Evolutionary conservation across 2,888 invertebrate species (phyloP).

Genomic region (Pseudococcus longispinus): DNA sequence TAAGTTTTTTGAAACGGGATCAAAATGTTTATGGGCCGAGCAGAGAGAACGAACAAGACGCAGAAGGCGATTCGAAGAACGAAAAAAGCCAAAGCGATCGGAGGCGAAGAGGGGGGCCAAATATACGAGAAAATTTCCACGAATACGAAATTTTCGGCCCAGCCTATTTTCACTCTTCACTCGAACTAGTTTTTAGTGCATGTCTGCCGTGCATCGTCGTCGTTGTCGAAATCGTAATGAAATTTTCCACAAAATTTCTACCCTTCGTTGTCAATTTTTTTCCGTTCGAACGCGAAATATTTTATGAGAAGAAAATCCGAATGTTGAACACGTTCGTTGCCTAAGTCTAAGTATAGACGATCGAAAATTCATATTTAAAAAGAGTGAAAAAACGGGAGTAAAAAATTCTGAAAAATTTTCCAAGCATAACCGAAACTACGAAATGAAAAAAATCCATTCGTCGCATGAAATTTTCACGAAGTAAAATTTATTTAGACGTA

Average conservation of each 20-base stretch:
- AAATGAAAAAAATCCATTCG: no score
- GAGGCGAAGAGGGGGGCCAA: no score
- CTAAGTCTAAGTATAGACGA: no score
- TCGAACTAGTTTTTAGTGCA: no score
- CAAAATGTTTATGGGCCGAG: neutral
- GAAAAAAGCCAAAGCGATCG: neutral
- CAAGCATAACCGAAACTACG: no score
- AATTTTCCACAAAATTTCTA: neutral
- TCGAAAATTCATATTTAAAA: no score
- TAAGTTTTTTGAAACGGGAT: constrained; percentile 28
- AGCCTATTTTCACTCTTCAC: neutral
- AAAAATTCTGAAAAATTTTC: no score
- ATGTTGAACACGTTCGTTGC: no score
- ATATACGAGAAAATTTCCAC: neutral
- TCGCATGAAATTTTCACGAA: no score
- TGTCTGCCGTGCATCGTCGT: neutral
- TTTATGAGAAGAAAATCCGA: neutral
- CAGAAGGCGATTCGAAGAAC: neutral
- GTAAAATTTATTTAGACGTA: no score
- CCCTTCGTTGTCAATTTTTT: neutral
- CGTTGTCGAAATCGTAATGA: neutral
- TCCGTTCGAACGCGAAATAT: neutral
- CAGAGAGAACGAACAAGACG: neutral
- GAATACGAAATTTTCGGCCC: neutral
- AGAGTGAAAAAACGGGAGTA: no score